Evolutionary conservation across 1,140 invertebrate species (phyloP), one percentile per base, ranked within the genome.

Genomic region (Idris sp.): DNA sequence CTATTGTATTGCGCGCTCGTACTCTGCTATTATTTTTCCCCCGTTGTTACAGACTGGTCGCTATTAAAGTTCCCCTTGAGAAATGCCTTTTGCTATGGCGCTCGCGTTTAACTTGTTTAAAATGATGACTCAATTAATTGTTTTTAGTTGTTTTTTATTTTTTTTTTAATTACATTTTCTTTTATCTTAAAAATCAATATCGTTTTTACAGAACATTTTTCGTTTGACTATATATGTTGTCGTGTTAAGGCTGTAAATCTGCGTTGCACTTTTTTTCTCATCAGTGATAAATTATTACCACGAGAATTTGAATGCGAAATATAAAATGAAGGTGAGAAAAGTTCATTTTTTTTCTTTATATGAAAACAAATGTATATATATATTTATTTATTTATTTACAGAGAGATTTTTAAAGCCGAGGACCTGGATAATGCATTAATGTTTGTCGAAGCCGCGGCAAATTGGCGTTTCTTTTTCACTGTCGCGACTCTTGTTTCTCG

Each of bases 11-110:
- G 72, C 71, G 46, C 56, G 41, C 44, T 44, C 30, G 54, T 36
- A 78, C 79, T 48, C 77, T 80, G 72, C 81, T 77, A 79, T 83
- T 84, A 79, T 79, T 76, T 68, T 61, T 64, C 78, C 68, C 68
- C 61, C 61, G 38, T 61, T 69, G 40, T 72, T 64, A 48, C n/a
- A 44, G 54, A 68, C 72, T 71, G 76, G 64, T 74, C 53, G 72
- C 69, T 76, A 77, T 77, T 77, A 78, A 71, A 80, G 68, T 81
- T 79, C 74, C 68, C 78, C 79, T 79, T 65, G 56, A 43, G 38
- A 53, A 68, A 22, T 35, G 31, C 41, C 71, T 56, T 58, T 65
- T 67, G 46, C 41, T 38, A 77, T 77, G 75, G 71, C 75, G 71
- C 19, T n/a, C n/a, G n/a, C n/a, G n/a, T n/a, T n/a, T n/a, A n/a